Evolutionary conservation across 2,888 invertebrate species (phyloP), one percentile per base, ranked within the genome.

Genomic region (Hirtodrosophila trivittata): DNA sequence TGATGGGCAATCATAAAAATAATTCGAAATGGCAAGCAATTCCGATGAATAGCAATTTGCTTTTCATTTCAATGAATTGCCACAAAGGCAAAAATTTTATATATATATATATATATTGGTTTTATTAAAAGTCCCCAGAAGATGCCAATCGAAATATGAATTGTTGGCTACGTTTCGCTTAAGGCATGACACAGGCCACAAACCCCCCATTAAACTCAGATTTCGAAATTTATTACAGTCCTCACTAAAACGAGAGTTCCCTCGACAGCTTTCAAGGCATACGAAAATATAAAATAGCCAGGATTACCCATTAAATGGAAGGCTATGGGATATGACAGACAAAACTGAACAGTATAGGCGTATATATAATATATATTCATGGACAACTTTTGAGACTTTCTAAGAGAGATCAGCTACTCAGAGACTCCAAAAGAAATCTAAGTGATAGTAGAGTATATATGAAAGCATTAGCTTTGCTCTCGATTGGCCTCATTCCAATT

Each of bases 1-100:
- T 52, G 21, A 50, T 32, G 30, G 50, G n/a, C 35, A 26, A 46
- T 38, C 28, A 33, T 33, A 21, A 50, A 21, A 60, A 14, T 21
- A 57, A 32, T 37, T 6, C 21, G 4, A 33, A 10, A 12, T 13
- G 16, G 7, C 21, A 38, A 33, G 5, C 18, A 21, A 21, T 21
- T 21, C 5, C 18, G 5, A 21, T 21, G 18, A 5, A 21, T 3
- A 21, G 6, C 10, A 41, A 50, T 43, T 49, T 41, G 33, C 6
- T n/a, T 52, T 35, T n/a, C 21, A 6, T 0, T 7, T 10, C 8
- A 6, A 13, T 7, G 3, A 41, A 32, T 30, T 26, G 4, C 35
- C 12, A 18, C 10, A 33, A 49, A 12, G 9, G 12, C 4, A 35
- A 38, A 13, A 21, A 21, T 41, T n/a, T 10, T 16, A 39, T 39